Percentiles rank a stretch among this genome's conserved stretches.
These are phyloP conservation scores for Sebastiscus albofasciatus DNA, from an alignment of 2,797 vertebrate genomes.

Conservation along the genomic window DNA sequence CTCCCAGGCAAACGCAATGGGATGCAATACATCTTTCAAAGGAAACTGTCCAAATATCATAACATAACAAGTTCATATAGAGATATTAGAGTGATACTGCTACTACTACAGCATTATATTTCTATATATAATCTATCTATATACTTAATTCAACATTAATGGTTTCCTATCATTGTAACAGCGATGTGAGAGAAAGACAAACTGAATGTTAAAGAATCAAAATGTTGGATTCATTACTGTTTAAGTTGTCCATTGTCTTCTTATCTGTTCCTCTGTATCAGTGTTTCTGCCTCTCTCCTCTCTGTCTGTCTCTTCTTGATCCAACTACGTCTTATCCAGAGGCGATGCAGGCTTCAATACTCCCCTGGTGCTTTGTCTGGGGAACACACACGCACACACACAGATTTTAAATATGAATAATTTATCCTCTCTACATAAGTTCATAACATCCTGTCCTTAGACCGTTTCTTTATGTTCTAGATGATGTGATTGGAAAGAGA, in stretches of 20 bases:
- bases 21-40: not conserved
- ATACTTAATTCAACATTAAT: not conserved
- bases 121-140: not conserved
- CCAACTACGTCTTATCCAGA: conserved; percentile 30
- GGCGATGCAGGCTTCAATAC: conserved; percentile 38
- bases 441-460: not conserved
- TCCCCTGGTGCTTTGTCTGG: conserved; percentile 26
- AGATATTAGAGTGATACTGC: not conserved
- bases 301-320: conserved; percentile 26
- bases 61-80: not conserved
- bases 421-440: not conserved
- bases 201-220: not conserved
- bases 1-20: not conserved
- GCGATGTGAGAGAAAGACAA: not conserved
- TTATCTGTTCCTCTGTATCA: not conserved
- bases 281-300: not conserved
- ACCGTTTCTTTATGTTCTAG: not conserved
- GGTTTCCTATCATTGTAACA: not conserved
- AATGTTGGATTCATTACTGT: not conserved
- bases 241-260: not conserved
- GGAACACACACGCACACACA: conserved; percentile 14
- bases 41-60: not conserved
- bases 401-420: conserved; percentile 27
- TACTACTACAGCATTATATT: not conserved
- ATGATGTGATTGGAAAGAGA: not conserved